Evolutionary conservation across 2,797 vertebrate genomes (phyloP).

Genomic region (Eidolon dupreanum): DNA sequence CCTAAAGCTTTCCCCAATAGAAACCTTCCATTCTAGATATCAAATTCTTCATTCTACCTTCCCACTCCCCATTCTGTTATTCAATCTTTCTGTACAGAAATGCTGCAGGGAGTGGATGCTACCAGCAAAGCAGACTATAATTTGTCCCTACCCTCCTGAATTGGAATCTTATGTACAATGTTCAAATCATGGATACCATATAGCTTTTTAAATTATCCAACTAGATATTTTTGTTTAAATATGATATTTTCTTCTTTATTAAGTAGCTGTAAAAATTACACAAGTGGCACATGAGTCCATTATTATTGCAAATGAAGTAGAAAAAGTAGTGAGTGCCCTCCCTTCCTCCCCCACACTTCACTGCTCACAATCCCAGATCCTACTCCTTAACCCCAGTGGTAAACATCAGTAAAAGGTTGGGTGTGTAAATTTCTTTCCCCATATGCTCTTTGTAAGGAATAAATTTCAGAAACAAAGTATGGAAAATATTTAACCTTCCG

Average conservation of each 20-base stretch:
- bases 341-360: too few relatives aligned
- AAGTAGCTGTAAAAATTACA: background rate
- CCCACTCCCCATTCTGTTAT: background rate
- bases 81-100: background rate
- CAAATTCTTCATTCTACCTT: background rate
- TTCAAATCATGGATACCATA: background rate
- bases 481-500: conserved; percentile 79
- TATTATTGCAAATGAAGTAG: background rate
- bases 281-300: background rate
- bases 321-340: background rate
- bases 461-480: conserved; percentile 74
- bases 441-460: conserved; percentile 63
- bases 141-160: background rate
- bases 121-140: background rate
- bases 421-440: conserved; percentile 39
- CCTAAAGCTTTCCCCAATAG: background rate
- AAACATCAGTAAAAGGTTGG: background rate
- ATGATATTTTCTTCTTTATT: background rate
- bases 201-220: background rate
- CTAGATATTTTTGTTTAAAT: background rate
- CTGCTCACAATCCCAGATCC: background rate
- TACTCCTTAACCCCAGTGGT: background rate
- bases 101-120: background rate
- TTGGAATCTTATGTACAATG: background rate
- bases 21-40: background rate